Base-by-base conservation (phyloP, 1,140 invertebrate genomes). In the Saxidomus purpurata region DNA sequence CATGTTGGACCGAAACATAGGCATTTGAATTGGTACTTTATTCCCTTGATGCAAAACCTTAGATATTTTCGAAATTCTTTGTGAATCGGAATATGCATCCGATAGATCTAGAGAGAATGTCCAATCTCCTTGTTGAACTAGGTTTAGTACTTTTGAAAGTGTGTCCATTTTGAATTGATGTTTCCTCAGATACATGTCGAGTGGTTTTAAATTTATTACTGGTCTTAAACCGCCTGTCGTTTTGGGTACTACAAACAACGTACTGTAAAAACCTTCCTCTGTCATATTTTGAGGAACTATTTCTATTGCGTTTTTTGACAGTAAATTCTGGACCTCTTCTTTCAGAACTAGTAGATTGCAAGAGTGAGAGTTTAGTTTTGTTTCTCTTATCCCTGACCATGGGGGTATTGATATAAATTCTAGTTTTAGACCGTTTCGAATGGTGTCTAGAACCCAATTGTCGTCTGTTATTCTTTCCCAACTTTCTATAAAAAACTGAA, bases 111-210 rank as follows among this genome's bases (percentile, higher is more conserved):
- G 17, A 38, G 40, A 4, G 11, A 86, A n/a, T 28, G 69, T 25
- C 2, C 11, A 76, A 17, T 86, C 34, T 43, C 40, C 69, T 76
- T 52, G 43, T 43, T 59, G 9, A 0, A 86, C 83, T 76, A 86
- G 31, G n/a, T 74, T 86, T 34, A 86, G 25, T 0, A 86, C 83
- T 59, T 74, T 49, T 4, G 67, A 13, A 2, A 71, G 31, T 31
- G 83, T 74, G 47, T 86, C 83, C 83, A 86, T 86, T 38, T 86
- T 86, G 83, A 86, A 86, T n/a, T 86, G 49, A 17, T 86, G 31
- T 59, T 86, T 86, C 49, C 6, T 13, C 34, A 76, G 38, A 69
- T 34, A 86, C 69, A 8, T 34, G 69, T 89, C 84, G 13, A 89
- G 67, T 4, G 79, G 79, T 25, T 67, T 89, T 38, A 89, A 28